phyloP scores from a whole-genome alignment of 2,113 vertebrate genomes.

The Paraplagusia blochii region DNA sequence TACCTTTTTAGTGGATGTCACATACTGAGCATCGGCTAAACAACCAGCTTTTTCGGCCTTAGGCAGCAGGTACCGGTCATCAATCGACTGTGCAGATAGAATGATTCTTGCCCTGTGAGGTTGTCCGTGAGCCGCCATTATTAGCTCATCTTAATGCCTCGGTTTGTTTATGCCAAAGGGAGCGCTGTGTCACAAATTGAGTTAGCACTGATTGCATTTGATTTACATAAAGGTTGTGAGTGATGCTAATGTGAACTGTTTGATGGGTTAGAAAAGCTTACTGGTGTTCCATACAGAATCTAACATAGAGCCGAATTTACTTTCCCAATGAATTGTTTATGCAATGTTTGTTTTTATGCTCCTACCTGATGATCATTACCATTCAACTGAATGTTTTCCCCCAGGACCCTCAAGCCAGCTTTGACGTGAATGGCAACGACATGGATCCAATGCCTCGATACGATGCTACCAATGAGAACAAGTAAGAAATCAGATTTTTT shows the following conservation, averaged over 20 bases:
- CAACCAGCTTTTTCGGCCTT: too few relatives aligned
- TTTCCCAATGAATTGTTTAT: slow-evolving; percentile 19
- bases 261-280: slow-evolving; percentile 27
- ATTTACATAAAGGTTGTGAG: slow-evolving; percentile 48
- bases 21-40: too few relatives aligned
- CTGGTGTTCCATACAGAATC: slow-evolving; percentile 6
- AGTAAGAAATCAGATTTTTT: slow-evolving; percentile 79
- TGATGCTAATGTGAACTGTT: slow-evolving; percentile 38
- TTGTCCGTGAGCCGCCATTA: slow-evolving; percentile 16
- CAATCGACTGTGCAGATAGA: slow-evolving; percentile 44
- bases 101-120: slow-evolving; percentile 45
- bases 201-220: slow-evolving; percentile 47
- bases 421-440: slow-evolving; percentile 97
- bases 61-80: slow-evolving; percentile 44
- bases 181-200: slow-evolving; percentile 21
- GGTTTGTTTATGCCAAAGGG: slow-evolving; percentile 60
- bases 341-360: slow-evolving; percentile 5
- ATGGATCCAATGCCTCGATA: slow-evolving; percentile 98
- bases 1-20: too few relatives aligned
- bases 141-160: slow-evolving; percentile 44
- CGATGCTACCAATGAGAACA: slow-evolving; percentile 98
- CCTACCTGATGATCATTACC: neutral
- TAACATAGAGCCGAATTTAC: neutral
- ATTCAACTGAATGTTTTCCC: slow-evolving; percentile 37
- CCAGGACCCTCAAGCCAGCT: slow-evolving; percentile 94